Percentiles rank a stretch among this genome's conserved stretches.
Evolutionary conservation across 2,888 invertebrate species (phyloP).

Genomic region (Galerucella calmariensis): DNA sequence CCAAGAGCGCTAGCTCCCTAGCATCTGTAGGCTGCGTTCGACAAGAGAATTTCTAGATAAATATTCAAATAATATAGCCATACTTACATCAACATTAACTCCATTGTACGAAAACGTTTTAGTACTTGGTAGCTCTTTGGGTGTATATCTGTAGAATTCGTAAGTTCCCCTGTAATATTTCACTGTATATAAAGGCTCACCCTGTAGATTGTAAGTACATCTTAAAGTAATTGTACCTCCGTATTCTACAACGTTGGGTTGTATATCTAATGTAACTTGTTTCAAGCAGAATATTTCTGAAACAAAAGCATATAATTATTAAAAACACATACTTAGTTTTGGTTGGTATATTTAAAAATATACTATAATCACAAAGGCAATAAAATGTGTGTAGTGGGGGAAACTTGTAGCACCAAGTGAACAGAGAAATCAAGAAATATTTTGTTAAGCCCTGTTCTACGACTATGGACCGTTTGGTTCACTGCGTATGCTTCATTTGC

Average conservation of each 20-base stretch:
- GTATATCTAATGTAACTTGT: constrained; percentile 77
- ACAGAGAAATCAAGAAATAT: no score
- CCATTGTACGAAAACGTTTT: constrained; percentile 81
- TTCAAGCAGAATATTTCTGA: constrained; percentile 75
- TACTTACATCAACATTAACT: constrained; percentile 84
- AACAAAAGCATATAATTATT: constrained; percentile 33
- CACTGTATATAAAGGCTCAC: constrained; percentile 81
- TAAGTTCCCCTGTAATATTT: constrained; percentile 87
- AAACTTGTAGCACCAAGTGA: no score
- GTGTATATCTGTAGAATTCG: constrained; percentile 86
- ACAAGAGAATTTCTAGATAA: neutral
- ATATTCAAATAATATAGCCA: neutral
- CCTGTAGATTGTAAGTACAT: constrained; percentile 82
- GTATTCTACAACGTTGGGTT: constrained; percentile 76
- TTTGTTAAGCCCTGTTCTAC: no score
- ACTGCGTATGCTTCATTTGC: no score
- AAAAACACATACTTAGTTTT: no score
- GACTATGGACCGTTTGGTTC: no score
- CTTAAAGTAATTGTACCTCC: constrained; percentile 77
- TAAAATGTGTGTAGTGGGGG: no score
- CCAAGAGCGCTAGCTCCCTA: no score
- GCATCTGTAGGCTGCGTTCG: no score
- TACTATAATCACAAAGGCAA: no score
- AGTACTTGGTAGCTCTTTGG: constrained; percentile 77
- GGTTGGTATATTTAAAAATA: no score